Conservation (phyloP, 2,113 vertebrate species). For the Paracanthobrama guichenoti region DNA sequence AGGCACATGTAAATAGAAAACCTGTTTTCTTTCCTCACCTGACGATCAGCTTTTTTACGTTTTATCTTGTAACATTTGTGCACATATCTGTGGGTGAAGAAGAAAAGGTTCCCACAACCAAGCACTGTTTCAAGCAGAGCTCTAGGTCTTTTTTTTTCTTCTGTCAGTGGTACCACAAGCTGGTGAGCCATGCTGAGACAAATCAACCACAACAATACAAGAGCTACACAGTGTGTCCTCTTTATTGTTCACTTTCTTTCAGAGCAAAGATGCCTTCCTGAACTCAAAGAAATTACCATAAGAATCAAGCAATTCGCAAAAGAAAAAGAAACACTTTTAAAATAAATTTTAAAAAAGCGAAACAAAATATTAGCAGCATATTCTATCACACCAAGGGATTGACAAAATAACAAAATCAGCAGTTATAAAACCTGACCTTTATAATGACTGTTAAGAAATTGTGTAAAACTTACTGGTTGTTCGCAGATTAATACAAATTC, state of each 20-base stretch:
- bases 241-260: conserved; percentile 10
- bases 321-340: background rate
- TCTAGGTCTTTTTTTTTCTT: background rate
- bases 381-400: background rate
- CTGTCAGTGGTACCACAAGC: conserved; percentile 6
- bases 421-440: background rate
- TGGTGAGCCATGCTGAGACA: background rate
- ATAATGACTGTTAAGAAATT: background rate
- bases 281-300: background rate
- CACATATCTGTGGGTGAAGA: background rate
- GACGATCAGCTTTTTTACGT: background rate
- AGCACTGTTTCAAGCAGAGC: background rate
- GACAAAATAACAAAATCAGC: background rate
- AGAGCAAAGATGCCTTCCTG: background rate
- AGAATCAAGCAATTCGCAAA: background rate
- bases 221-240: background rate
- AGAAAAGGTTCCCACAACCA: background rate
- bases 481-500: background rate
- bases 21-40: background rate
- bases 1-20: background rate
- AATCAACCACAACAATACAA: conserved; percentile 3
- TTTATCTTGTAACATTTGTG: background rate
- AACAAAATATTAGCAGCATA: background rate
- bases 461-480: background rate
- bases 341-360: background rate